Evolutionary conservation across 1,140 invertebrate genomes (phyloP).

Genomic region (Agrilus planipennis): DNA sequence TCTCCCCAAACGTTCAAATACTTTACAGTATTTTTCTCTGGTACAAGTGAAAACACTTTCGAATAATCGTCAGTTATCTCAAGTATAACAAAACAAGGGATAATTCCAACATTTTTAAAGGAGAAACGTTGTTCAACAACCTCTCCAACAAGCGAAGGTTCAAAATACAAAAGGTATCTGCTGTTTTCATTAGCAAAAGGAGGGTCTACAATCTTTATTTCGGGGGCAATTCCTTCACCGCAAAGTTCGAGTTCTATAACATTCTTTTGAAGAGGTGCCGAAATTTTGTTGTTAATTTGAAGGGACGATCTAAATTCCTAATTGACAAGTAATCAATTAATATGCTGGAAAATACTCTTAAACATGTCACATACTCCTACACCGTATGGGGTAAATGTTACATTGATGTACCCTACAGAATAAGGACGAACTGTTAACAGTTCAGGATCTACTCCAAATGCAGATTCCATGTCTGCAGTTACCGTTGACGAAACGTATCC

Average conservation of each 20-base stretch:
- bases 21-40: constrained; percentile 5
- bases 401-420: constrained; percentile 7
- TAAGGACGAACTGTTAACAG: constrained; percentile 17
- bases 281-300: neutral
- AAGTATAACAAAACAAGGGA: constrained; percentile 19
- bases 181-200: constrained; percentile 1
- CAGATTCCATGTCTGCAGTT: neutral
- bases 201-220: constrained; percentile 16
- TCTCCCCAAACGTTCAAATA: constrained; percentile 11
- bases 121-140: constrained; percentile 2
- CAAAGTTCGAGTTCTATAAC: neutral
- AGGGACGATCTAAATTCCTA: neutral
- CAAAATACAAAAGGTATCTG: constrained; percentile 11
- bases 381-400: constrained; percentile 20
- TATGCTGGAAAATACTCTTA: neutral
- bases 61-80: constrained; percentile 11
- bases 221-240: constrained; percentile 19
- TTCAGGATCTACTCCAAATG: constrained; percentile 18
- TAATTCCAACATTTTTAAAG: constrained; percentile 19
- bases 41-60: constrained; percentile 8
- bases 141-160: constrained; percentile 13
- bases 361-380: constrained; percentile 16
- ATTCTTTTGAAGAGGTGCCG: neutral
- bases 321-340: neutral
- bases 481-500: constrained; percentile 13